Evolutionary conservation across 2,113 vertebrate species (phyloP).

Genomic region (Genyomyrus donnyi): DNA sequence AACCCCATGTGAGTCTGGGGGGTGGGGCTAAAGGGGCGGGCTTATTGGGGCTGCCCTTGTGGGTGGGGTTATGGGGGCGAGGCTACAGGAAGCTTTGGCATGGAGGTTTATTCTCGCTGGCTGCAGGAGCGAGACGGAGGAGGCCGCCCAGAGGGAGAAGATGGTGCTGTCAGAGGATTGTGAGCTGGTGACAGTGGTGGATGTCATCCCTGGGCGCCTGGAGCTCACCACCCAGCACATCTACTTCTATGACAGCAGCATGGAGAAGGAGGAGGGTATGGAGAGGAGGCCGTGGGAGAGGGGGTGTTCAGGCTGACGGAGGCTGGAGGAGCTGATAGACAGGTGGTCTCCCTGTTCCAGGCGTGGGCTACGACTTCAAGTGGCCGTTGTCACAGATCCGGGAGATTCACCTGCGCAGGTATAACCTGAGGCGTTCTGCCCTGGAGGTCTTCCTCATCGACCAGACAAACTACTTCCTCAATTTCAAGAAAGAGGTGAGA

Average conservation of each 20-base stretch:
- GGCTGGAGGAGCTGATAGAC: constrained; percentile 71
- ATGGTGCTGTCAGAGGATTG: constrained; percentile 84
- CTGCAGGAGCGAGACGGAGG: constrained; percentile 75
- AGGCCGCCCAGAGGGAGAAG: constrained; percentile 88
- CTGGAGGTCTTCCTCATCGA: constrained; percentile 95
- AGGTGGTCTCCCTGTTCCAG: constrained; percentile 50
- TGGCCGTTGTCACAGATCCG: constrained; percentile 89
- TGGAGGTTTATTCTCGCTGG: not conserved
- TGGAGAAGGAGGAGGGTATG: constrained; percentile 90
- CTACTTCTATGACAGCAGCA: constrained; percentile 86
- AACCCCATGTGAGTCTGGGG: constrained; percentile 54
- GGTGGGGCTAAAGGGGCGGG: not conserved
- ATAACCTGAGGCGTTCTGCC: constrained; percentile 88
- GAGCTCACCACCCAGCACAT: constrained; percentile 93
- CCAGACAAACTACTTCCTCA: constrained; percentile 95
- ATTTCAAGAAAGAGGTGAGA: constrained; percentile 89
- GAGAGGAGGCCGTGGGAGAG: not conserved
- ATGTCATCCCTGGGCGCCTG: constrained; percentile 82
- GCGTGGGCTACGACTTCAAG: constrained; percentile 90
- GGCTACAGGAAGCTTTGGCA: not conserved
- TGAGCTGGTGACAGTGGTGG: constrained; percentile 85
- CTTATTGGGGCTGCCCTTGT: not conserved
- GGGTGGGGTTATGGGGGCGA: not conserved
- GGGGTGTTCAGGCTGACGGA: not conserved
- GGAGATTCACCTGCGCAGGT: constrained; percentile 87